These are phyloP conservation scores for Amiota mariae DNA, from an alignment of 2,888 invertebrate species.

Conservation along the genomic window DNA sequence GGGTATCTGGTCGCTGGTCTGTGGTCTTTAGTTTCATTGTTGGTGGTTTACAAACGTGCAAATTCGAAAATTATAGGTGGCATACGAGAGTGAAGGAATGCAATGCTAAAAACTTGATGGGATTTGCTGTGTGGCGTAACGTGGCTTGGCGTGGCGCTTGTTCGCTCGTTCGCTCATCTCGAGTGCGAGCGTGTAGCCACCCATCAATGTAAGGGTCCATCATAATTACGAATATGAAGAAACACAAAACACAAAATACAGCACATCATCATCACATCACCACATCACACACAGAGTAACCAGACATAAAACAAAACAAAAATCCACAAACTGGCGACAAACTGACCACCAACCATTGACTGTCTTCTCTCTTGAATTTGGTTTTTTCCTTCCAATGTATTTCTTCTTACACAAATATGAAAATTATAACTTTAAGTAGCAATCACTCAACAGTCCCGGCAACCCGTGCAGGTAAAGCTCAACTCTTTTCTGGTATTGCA, in stretches of 20 bases:
- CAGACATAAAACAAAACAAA: background rate
- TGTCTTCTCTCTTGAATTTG: too few species aligned
- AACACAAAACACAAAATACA: background rate
- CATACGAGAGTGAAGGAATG: conserved; percentile 9
- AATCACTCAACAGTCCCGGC: conserved; percentile 72
- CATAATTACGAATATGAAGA: background rate
- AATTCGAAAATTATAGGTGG: conserved; percentile 67
- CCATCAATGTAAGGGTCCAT: conserved; percentile 1
- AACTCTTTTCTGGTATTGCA: background rate
- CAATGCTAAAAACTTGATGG: background rate
- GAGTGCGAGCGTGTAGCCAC: conserved; percentile 29
- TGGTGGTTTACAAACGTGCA: conserved; percentile 64
- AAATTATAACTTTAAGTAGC: conserved; percentile 74
- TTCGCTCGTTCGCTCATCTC: background rate
- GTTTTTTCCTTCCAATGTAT: too few species aligned
- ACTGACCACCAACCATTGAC: background rate
- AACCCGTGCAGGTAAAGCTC: background rate
- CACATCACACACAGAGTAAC: conserved; percentile 1
- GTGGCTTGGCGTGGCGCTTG: too few species aligned
- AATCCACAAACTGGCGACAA: conserved; percentile 1
- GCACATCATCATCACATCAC: background rate
- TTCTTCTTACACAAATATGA: conserved; percentile 66
- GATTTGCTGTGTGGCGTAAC: conserved; percentile 10
- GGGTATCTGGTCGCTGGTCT: conserved; percentile 36
- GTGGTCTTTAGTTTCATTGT: conserved; percentile 58